phyloP scores from a whole-genome alignment of 1,140 invertebrate species.

The Microplitis demolitor region DNA sequence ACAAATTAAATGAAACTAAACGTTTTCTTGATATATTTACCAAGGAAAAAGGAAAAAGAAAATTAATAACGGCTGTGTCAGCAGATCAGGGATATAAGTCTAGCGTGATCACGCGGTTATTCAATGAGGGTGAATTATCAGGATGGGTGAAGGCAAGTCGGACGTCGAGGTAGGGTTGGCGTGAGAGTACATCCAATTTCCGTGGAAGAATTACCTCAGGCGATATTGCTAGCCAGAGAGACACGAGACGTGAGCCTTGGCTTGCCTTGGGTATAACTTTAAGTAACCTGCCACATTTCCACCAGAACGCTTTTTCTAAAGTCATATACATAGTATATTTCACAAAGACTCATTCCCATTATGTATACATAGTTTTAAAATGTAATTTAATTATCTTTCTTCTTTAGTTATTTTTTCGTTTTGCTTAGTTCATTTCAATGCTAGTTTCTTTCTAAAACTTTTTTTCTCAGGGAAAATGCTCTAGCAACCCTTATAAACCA shows the following conservation, averaged over 20 bases:
- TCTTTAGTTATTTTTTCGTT: no score
- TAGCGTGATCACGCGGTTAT: slow-evolving; percentile 28
- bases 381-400: no score
- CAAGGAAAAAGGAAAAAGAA: no score
- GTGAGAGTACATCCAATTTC: slow-evolving; percentile 47
- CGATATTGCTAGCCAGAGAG: slow-evolving; percentile 13
- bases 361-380: no score
- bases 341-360: neutral
- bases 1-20: no score
- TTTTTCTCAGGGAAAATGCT: no score
- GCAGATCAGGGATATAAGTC: neutral
- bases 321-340: no score
- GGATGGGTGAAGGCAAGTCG: slow-evolving; percentile 29
- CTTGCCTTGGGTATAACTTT: neutral
- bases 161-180: slow-evolving; percentile 1
- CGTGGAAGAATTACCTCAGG: slow-evolving; percentile 43
- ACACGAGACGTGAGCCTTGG: slow-evolving; percentile 1
- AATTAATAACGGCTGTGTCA: neutral
- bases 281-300: neutral
- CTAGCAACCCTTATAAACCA: no score
- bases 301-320: neutral
- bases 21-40: no score
- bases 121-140: slow-evolving; percentile 44
- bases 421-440: no score
- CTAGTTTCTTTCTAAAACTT: no score